phyloP scores from a whole-genome alignment of 2,888 invertebrate genomes.

The Hypomecis atomaria region DNA sequence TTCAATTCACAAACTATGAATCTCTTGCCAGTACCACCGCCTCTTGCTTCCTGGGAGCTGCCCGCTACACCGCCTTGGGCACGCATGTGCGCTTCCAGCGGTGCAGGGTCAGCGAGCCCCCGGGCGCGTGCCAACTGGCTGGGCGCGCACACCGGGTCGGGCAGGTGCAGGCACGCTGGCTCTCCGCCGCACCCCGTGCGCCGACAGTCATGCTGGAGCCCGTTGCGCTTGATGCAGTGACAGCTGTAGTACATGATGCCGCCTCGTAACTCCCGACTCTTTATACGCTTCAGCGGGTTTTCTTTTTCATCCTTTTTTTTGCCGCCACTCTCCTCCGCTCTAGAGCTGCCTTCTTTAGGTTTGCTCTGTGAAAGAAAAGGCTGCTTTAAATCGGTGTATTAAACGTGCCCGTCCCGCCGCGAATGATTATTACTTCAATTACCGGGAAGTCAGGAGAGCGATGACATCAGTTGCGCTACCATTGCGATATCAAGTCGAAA shows the following conservation, averaged over 20 bases:
- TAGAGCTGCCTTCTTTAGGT: constrained; percentile 53
- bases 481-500: constrained; percentile 77
- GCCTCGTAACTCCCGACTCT: constrained; percentile 82
- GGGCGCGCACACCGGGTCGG: constrained; percentile 83
- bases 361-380: constrained; percentile 57
- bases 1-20: constrained; percentile 80
- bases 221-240: constrained; percentile 85
- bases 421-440: constrained; percentile 57
- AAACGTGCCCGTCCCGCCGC: constrained; percentile 65
- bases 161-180: constrained; percentile 79
- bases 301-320: constrained; percentile 76
- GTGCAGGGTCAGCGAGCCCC: constrained; percentile 70
- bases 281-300: constrained; percentile 75
- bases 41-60: constrained; percentile 47
- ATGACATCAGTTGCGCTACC: constrained; percentile 60
- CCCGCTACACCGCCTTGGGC: constrained; percentile 53
- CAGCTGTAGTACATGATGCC: constrained; percentile 84
- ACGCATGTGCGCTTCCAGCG: constrained; percentile 63
- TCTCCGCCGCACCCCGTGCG: constrained; percentile 82
- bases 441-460: constrained; percentile 61
- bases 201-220: constrained; percentile 85
- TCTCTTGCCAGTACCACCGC: constrained; percentile 63
- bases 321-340: constrained; percentile 64
- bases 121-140: constrained; percentile 78
- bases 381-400: constrained; percentile 12